Evolutionary conservation across 1,140 invertebrate species (phyloP), one percentile per base, ranked within the genome.

Genomic region (Lethocerus indicus): DNA sequence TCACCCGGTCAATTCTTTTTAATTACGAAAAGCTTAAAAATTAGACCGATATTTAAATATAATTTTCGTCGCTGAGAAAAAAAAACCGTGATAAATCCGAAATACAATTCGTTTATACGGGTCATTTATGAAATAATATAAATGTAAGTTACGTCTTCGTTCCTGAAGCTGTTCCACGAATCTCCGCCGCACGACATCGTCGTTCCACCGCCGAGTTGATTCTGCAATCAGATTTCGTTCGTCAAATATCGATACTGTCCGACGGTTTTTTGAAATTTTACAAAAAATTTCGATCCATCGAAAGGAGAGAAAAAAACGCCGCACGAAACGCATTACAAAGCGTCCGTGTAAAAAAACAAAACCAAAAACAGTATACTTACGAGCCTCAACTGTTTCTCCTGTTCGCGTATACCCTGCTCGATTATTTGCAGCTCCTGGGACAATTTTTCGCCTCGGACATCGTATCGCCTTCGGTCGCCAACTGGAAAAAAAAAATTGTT

Each of bases 391-490:
- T 78, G 75, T 51, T 75, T 76, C 54, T 78, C 73, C 54, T 73
- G 74, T 53, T 78, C 75, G 39, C 71, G 65, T 53, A 80, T 79
- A 12, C 75, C 75, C 49, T 78, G 74, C 60, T 79, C 75, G 20
- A 79, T 77, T 55, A 76, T 64, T 54, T 75, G 73, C 25, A 79
- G 62, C 60, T 80, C 76, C 56, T 76, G 71, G 20, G 73, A 71
- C 16, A 79, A 58, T 52, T 71, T 64, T 54, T 78, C 75, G 20
- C 72, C 69, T 75, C 68, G 50, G 62, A 67, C 45, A 73, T 63
- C 18, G 65, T 44, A 26, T 61, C 29, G 67, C 71, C 58, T 69
- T 67, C 2, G 14, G 69, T 71, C 16, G 66, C 70, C 50, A 71
- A 59, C 67, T 67, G 42, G 54, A 49, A 56, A 49, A 20, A 1